Conservation (phyloP, 30 jellyfish, hydroid and myxozoan genomes). For the Aurelia aurita complex sp. Pacific region DNA sequence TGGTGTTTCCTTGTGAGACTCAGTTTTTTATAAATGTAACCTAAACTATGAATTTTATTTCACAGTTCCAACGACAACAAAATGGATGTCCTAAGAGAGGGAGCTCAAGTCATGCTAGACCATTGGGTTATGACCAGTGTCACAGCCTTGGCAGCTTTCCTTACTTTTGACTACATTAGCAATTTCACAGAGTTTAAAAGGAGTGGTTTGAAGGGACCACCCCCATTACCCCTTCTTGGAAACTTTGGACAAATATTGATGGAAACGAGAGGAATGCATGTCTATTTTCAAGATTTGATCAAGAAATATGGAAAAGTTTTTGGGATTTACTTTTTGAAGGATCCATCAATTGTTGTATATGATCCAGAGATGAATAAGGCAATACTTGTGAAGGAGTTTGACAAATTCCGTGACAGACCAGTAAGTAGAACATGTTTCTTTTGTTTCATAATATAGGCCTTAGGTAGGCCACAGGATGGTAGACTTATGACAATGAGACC, state of each 20-base stretch:
- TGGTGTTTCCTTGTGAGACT: too few species aligned
- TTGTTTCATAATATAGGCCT: neutral
- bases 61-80: too few species aligned
- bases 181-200: neutral
- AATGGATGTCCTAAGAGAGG: too few species aligned
- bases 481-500: too few species aligned
- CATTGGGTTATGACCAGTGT: neutral
- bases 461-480: too few species aligned
- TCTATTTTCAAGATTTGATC: neutral
- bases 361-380: constrained; percentile 56
- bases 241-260: neutral
- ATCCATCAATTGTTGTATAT: constrained; percentile 32
- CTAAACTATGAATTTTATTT: too few species aligned
- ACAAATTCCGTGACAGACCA: constrained; percentile 70
- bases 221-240: neutral
- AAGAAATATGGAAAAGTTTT: constrained; percentile 49
- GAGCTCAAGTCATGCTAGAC: neutral
- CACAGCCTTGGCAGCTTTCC: neutral
- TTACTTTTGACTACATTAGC: neutral
- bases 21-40: too few species aligned
- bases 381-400: constrained; percentile 58
- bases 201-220: neutral
- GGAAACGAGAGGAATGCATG: constrained; percentile 19
- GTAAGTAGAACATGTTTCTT: neutral
- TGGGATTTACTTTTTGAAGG: constrained; percentile 21